Base-by-base conservation (phyloP, 2,888 invertebrate genomes). In the Melangyna quadrimaculata region DNA sequence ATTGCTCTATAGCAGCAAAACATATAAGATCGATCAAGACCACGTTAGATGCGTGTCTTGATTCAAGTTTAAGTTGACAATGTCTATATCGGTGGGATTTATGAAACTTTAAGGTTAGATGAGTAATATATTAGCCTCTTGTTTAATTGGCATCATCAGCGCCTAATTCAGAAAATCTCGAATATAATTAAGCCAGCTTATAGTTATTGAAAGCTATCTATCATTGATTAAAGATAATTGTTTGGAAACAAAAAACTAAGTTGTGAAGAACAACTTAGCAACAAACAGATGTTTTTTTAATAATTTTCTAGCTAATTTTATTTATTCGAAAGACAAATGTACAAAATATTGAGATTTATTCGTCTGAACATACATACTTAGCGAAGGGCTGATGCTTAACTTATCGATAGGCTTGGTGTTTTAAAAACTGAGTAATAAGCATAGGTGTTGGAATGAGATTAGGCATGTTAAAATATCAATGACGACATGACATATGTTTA, bases 41-140 rank as follows among this genome's bases (percentile, higher is more conserved):
- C 86, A 73, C 86, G 65, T 59, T 86, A 77, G 81, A 57, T 81
- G 86, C 86, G 80, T 86, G 86, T 80, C 81, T 86, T 81, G 86
- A 80, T 86, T 86, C 86, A 86, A 81, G 80, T 86, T 86, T 86
- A 81, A 81, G 80, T 81, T 81, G 86, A 86, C 86, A 80, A 86
- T 86, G 86, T 81, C 86, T 86, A 86, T 86, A 86, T 86, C 48
- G 86, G 86, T 81, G 69, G 81, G 86, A 86, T 86, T 86, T 86
- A 86, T 86, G 77, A 86, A 86, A 86, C 81, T 40, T 55, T 80
- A 81, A 86, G 86, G 81, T 86, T 86, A 86, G 86, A 86, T 86
- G 86, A 86, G 86, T 86, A 86, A 86, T 81, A 72, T 77, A 73
- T 80, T 72, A 59, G 63, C 27, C 63, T 48, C 55, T 55, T 63